Base-by-base conservation (phyloP, 2,888 invertebrate species). In the Pollenia labialis region DNA sequence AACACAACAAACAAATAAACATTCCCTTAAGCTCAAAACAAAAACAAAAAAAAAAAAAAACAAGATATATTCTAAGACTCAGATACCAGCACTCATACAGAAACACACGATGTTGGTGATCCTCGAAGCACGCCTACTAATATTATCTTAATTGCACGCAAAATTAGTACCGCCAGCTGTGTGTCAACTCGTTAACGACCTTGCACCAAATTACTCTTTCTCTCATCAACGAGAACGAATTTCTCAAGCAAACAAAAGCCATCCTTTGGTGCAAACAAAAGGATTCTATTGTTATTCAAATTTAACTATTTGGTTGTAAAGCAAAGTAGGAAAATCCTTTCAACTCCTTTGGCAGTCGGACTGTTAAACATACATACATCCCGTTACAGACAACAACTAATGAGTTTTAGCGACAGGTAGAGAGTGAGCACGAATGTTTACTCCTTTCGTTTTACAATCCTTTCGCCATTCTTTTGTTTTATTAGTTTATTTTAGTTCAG, bases 71-170 rank as follows among this genome's bases (percentile, higher is more conserved):
- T 66, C 23, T 10, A 4, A 69, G 10, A 9, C 11, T 42, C 8
- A 16, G 4, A 16, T 6, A 23, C 80, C 44, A 18, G 16, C 11
- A 14, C 10, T 9, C 50, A n/a, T 11, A 23, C 10, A 60, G 3
- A 52, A 10, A 56, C 56, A 54, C 75, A 75, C 87, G 48, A 77
- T 84, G 66, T 80, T 77, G 85, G 86, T 88, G 86, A 87, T 85
- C 82, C 86, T 83, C 86, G 88, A 79, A 77, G 81, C 64, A 88
- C 87, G 88, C 87, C 85, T 58, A 69, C 86, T 71, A 72, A 86
- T 80, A 69, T 87, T 79, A 66, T 81, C 71, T 85, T 88, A 88
- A 88, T 88, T 88, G 87, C 86, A 76, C 81, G 72, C 71, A 82
- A 80, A 79, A 81, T 72, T 77, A 76, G 54, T 69, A 60, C 74